These are phyloP conservation scores for Siniperca obscura DNA, from an alignment of 2,797 vertebrate species.

Conservation along the genomic window DNA sequence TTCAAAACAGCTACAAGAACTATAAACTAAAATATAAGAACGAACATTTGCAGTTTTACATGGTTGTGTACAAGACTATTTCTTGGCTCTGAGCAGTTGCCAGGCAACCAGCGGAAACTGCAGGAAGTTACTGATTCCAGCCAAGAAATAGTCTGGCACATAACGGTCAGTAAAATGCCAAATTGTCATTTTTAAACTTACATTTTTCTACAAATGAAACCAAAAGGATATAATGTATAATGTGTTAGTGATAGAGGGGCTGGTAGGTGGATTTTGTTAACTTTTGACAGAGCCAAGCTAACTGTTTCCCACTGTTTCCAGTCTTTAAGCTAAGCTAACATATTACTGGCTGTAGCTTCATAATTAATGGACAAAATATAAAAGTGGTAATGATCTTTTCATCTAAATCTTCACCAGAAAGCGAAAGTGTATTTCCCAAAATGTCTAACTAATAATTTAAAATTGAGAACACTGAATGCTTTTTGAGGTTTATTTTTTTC, in stretches of 20 bases:
- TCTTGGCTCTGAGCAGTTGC: not conserved
- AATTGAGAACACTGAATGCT: not conserved
- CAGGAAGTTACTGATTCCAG: not conserved
- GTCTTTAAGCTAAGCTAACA: not conserved
- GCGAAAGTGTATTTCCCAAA: not conserved
- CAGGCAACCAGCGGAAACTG: not conserved
- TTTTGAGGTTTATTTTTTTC: not conserved
- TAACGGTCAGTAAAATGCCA: not conserved
- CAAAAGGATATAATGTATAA: not conserved
- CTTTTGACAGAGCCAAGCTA: not conserved
- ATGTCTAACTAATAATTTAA: not conserved
- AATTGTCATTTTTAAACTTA: not conserved
- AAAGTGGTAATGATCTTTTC: not conserved
- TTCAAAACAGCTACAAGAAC: not conserved
- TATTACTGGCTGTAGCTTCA: not conserved
- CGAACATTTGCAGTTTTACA: not conserved
- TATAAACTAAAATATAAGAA: not conserved
- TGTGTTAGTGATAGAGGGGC: not conserved
- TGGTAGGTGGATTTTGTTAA: not conserved
- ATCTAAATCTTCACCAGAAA: not conserved
- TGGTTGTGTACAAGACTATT: not conserved
- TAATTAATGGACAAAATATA: not conserved
- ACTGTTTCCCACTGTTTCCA: not conserved
- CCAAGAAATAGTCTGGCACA: conserved; percentile 3
- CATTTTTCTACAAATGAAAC: not conserved